phyloP scores from a whole-genome alignment of 2,113 vertebrate species.

The Muntiacus reevesi region DNA sequence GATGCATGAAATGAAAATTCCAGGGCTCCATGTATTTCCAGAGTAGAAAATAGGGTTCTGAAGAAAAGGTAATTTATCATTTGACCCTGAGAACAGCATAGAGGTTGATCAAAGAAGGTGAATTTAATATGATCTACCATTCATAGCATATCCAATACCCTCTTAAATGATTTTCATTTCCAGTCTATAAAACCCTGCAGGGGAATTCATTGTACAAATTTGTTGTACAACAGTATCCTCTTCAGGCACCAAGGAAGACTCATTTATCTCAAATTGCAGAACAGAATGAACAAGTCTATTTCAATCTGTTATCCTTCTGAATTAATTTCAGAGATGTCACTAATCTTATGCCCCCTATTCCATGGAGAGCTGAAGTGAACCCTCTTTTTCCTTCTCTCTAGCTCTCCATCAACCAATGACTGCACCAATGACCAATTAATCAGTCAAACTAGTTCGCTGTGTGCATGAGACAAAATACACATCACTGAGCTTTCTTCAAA shows the following conservation, averaged over 20 bases:
- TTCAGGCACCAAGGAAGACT: slow-evolving; percentile 5
- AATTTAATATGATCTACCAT: slow-evolving; percentile 12
- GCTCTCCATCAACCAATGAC: neutral
- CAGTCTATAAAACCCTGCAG: neutral
- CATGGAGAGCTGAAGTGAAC: neutral
- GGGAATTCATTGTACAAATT: neutral
- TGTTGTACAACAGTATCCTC: neutral
- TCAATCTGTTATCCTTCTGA: neutral
- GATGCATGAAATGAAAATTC: neutral
- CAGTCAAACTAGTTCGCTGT: too few species aligned
- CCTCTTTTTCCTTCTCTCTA: neutral
- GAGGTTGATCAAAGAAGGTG: neutral
- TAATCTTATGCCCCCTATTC: neutral
- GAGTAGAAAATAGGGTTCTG: neutral
- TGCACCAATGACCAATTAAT: neutral
- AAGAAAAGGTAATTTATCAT: slow-evolving; percentile 21
- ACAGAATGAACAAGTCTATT: neutral
- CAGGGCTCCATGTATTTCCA: neutral
- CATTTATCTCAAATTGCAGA: slow-evolving; percentile 12
- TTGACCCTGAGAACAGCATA: slow-evolving; percentile 7
- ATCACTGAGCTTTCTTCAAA: neutral
- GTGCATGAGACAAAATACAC: neutral
- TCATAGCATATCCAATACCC: neutral
- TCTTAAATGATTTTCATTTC: slow-evolving; percentile 46
- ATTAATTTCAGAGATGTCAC: neutral